Percentiles rank a stretch among this genome's conserved stretches.
Evolutionary conservation across 2,888 invertebrate species (phyloP).

Genomic region (Leptogaster cylindrica): DNA sequence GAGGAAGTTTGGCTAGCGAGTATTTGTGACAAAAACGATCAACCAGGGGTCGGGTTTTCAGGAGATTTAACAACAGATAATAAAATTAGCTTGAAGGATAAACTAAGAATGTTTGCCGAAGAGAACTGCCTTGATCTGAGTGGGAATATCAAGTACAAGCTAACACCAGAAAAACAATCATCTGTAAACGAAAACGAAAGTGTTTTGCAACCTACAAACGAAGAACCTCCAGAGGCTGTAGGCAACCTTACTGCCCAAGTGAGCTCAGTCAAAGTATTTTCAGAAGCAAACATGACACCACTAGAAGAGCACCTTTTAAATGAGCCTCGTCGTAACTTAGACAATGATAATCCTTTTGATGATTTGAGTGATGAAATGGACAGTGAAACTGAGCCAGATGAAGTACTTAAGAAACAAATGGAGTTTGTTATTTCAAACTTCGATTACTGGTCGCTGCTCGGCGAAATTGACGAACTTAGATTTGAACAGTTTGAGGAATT

Average conservation of each 20-base stretch:
- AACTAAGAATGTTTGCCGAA: not conserved
- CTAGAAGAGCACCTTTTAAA: slow-evolving; percentile 48
- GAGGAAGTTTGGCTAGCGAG: slow-evolving; percentile 52
- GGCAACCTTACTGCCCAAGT: slow-evolving; percentile 46
- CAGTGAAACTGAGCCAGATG: not conserved
- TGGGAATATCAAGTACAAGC: no score
- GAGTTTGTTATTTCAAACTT: slow-evolving; percentile 55
- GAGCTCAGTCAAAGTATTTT: slow-evolving; percentile 48
- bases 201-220: not conserved
- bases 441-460: slow-evolving; percentile 59
- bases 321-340: slow-evolving; percentile 53
- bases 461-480: slow-evolving; percentile 47
- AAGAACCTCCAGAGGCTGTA: not conserved
- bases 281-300: slow-evolving; percentile 54
- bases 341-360: slow-evolving; percentile 49
- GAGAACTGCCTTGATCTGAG: no score
- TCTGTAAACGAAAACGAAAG: not conserved
- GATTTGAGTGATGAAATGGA: slow-evolving; percentile 50
- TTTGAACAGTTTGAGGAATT: slow-evolving; percentile 51
- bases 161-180: no score
- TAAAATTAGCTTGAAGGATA: not conserved
- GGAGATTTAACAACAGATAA: not conserved
- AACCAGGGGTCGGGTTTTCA: not conserved
- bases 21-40: slow-evolving; percentile 35
- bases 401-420: slow-evolving; percentile 6